Percentiles rank a stretch among this genome's conserved stretches.
Conservation (phyloP, 2,113 vertebrate genomes). For the Tachuris rubrigastra region DNA sequence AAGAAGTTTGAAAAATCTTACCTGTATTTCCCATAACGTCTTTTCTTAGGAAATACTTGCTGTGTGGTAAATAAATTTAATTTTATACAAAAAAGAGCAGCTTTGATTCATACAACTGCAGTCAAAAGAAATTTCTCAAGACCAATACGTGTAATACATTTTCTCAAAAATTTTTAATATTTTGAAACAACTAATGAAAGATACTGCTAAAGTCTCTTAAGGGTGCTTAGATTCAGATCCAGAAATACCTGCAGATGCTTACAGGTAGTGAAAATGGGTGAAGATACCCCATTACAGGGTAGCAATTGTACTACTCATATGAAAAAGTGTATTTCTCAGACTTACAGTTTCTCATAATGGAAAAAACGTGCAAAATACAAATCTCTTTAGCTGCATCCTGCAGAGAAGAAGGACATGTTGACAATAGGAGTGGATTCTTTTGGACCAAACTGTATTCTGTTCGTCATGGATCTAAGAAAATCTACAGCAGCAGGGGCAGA, state of each 20-base stretch:
- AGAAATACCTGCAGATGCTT: not conserved
- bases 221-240: not conserved
- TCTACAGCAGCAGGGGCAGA: not conserved
- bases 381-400: not conserved
- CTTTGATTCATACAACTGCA: not conserved
- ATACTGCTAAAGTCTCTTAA: not conserved
- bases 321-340: not conserved
- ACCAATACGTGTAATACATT: not conserved
- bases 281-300: not conserved
- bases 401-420: not conserved
- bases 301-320: not conserved
- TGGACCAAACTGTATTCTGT: not conserved
- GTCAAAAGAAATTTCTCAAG: not conserved
- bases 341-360: not conserved
- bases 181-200: not conserved
- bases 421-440: not conserved
- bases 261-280: not conserved
- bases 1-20: not conserved
- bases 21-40: not conserved
- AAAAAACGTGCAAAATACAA: not conserved
- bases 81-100: not conserved
- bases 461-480: not conserved
- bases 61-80: not conserved
- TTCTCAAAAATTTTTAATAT: not conserved
- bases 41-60: not conserved